Conservation (phyloP, 2,113 vertebrate genomes). For the Nibea albiflora region DNA sequence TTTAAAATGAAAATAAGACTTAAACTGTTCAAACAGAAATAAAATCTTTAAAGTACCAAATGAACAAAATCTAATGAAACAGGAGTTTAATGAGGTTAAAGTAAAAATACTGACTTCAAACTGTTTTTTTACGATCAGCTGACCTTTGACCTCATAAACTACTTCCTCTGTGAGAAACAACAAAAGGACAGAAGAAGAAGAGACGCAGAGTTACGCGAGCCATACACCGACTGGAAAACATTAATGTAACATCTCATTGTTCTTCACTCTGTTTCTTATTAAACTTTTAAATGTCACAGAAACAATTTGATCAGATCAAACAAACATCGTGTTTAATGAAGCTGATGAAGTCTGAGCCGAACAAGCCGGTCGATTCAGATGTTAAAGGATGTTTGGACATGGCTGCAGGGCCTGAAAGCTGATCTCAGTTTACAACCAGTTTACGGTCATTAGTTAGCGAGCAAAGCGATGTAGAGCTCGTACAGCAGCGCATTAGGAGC, state of each 20-base stretch:
- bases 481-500: constrained; percentile 12
- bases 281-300: too few relatives aligned
- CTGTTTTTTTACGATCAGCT: background rate
- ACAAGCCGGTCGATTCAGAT: background rate
- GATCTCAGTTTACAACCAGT: constrained; percentile 5
- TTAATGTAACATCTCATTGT: too few relatives aligned
- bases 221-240: background rate
- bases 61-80: too few relatives aligned
- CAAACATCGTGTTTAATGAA: too few relatives aligned
- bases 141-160: constrained; percentile 1
- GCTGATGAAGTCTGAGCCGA: background rate
- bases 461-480: background rate
- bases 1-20: too few relatives aligned
- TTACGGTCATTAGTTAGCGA: background rate
- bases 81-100: too few relatives aligned
- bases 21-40: too few relatives aligned
- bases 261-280: too few relatives aligned
- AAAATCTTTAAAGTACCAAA: too few relatives aligned
- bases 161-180: too few relatives aligned
- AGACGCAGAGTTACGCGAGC: background rate
- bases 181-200: background rate
- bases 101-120: too few relatives aligned
- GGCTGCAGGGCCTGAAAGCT: background rate
- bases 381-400: background rate
- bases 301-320: background rate